Conservation (phyloP, 2,113 vertebrate species). For the Actenoides lindsayi region DNA sequence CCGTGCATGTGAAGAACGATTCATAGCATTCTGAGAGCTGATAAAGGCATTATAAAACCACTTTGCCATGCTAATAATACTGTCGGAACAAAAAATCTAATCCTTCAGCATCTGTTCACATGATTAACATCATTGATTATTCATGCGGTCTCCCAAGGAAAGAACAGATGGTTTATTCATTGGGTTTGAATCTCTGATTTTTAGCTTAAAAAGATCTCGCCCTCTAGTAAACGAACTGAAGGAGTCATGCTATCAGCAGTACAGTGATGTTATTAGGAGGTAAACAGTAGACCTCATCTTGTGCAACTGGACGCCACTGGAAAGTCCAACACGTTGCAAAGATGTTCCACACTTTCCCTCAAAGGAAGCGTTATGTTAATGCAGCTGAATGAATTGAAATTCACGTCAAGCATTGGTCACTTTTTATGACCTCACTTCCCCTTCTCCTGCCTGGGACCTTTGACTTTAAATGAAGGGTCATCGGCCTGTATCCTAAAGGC, state of each 20-base stretch:
- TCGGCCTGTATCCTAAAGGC: neutral
- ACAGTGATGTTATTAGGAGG: neutral
- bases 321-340: neutral
- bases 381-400: neutral
- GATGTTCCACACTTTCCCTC: neutral
- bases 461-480: neutral
- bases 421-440: neutral
- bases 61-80: neutral
- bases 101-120: neutral
- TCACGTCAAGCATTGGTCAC: neutral
- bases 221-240: neutral
- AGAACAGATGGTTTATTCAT: neutral
- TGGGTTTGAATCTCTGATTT: neutral
- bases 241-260: neutral
- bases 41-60: neutral
- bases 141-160: neutral
- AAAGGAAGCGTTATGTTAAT: neutral
- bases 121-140: neutral
- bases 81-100: neutral
- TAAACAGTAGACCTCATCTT: neutral
- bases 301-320: neutral
- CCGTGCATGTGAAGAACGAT: rapidly evolving
- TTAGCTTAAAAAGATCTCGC: neutral
- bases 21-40: neutral
- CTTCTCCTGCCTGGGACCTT: neutral